phyloP scores from a whole-genome alignment of 2,113 vertebrate genomes.

The Pseudonaja textilis region DNA sequence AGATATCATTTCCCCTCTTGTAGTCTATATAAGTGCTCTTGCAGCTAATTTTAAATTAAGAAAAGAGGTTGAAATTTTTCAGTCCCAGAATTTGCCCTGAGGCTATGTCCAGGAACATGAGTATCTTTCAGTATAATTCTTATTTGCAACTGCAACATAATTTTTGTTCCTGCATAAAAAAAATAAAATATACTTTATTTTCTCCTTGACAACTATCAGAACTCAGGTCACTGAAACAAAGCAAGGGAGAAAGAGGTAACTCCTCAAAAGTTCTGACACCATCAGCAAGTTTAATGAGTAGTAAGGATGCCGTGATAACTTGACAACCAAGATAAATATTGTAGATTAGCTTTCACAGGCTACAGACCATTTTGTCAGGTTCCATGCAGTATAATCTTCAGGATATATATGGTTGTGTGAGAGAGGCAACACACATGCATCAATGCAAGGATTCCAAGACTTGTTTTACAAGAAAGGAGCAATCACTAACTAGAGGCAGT shows the following conservation, averaged over 20 bases:
- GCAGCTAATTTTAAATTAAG: not conserved
- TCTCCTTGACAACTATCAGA: not conserved
- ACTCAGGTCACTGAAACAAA: not conserved
- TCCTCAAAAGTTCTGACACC: not conserved
- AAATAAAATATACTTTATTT: not conserved
- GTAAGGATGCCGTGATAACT: not conserved
- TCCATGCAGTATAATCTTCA: not conserved
- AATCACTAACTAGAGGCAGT: not conserved
- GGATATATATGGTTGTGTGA: not conserved
- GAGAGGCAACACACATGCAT: not conserved
- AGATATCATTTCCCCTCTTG: not conserved
- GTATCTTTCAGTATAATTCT: not conserved
- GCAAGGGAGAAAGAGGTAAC: not conserved
- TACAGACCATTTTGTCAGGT: not conserved
- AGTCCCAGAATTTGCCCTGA: not conserved
- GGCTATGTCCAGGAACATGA: not conserved
- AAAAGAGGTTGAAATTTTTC: not conserved
- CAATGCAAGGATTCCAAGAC: not conserved
- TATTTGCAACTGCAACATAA: not conserved
- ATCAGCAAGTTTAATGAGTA: not conserved
- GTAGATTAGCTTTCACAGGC: not conserved
- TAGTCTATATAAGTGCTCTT: not conserved
- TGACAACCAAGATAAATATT: not conserved
- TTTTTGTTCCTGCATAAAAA: no score
- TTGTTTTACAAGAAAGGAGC: not conserved